Evolutionary conservation across 2,797 vertebrate genomes (phyloP).

Genomic region (Echiichthys vipera): DNA sequence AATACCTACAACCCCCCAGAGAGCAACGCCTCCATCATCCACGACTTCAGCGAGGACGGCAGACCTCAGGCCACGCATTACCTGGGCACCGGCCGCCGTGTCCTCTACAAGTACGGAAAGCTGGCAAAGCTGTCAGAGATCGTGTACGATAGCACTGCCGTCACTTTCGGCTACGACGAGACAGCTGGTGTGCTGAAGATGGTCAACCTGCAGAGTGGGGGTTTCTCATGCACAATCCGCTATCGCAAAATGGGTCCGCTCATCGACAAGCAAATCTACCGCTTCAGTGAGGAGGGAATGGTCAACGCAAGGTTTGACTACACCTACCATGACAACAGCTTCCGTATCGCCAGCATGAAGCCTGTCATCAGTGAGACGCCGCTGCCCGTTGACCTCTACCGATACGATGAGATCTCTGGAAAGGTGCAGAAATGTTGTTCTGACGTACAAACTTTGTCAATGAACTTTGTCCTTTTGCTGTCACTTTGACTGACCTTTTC

Average conservation of each 20-base stretch:
- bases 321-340: slow-evolving; percentile 98
- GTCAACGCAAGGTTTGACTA: slow-evolving; percentile 99
- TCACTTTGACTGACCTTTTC: slow-evolving; percentile 2
- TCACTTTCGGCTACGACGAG: slow-evolving; percentile 98
- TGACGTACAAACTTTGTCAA: too few species aligned
- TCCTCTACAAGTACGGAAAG: slow-evolving; percentile 99
- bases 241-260: slow-evolving; percentile 98
- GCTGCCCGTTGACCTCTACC: slow-evolving; percentile 96
- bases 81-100: slow-evolving; percentile 94
- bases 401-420: slow-evolving; percentile 93
- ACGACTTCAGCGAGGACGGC: slow-evolving; percentile 96
- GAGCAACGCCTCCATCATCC: slow-evolving; percentile 97
- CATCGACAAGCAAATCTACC: slow-evolving; percentile 98
- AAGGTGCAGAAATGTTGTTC: too few species aligned
- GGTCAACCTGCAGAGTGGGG: slow-evolving; percentile 97
- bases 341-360: slow-evolving; percentile 98
- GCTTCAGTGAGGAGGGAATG: slow-evolving; percentile 99
- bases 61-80: slow-evolving; percentile 92
- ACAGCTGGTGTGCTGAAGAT: slow-evolving; percentile 97
- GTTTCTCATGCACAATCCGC: slow-evolving; percentile 98
- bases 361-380: slow-evolving; percentile 98
- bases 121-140: slow-evolving; percentile 96
- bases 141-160: slow-evolving; percentile 95
- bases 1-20: slow-evolving; percentile 98
- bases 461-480: neutral